These are phyloP conservation scores for Pollimyrus isidori DNA, from an alignment of 2,113 vertebrate species.

Conservation along the genomic window DNA sequence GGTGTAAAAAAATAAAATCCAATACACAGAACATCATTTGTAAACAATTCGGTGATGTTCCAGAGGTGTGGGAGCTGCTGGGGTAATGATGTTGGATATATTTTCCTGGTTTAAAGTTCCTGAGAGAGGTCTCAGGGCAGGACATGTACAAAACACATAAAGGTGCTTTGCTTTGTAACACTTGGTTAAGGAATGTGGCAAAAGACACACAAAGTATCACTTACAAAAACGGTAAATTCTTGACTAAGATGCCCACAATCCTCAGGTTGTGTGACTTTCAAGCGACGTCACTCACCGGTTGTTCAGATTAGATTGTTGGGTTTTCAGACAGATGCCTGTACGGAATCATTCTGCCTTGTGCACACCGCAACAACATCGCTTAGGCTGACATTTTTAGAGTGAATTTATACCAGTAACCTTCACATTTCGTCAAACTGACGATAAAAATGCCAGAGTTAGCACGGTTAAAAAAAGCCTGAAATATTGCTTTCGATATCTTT, in stretches of 20 bases:
- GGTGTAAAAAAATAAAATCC: background rate
- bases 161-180: constrained; percentile 10
- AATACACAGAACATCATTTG: background rate
- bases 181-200: background rate
- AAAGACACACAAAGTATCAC: constrained; percentile 24
- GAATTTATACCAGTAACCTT: background rate
- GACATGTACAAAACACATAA: background rate
- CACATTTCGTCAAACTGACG: background rate
- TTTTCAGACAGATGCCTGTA: background rate
- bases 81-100: background rate
- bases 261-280: background rate
- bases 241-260: background rate
- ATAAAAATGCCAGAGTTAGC: background rate
- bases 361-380: background rate
- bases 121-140: background rate
- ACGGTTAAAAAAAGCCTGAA: background rate
- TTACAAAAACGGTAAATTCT: background rate
- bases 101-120: background rate
- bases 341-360: background rate
- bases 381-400: background rate
- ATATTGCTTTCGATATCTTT: constrained; percentile 3
- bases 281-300: background rate
- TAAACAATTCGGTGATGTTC: background rate
- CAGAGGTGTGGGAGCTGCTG: background rate
- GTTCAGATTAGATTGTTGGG: no score